Evolutionary conservation across 1,140 invertebrate species (phyloP).

Genomic region (Alviniconcha marisindica): DNA sequence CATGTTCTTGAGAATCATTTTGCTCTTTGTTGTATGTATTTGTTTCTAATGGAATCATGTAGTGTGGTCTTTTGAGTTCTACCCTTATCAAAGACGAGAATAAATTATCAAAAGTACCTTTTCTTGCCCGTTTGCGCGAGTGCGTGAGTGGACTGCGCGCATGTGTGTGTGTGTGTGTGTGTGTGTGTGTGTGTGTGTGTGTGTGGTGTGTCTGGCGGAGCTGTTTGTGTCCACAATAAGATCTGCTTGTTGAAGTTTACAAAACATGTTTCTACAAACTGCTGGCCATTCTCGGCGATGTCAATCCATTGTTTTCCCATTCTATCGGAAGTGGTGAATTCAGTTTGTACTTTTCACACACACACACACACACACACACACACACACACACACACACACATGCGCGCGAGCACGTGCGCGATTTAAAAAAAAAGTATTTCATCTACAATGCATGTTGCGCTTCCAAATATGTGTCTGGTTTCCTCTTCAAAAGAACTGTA

Average conservation of each 20-base stretch:
- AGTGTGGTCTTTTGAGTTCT: neutral
- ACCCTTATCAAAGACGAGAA: constrained; percentile 7
- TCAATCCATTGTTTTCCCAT: too few species aligned
- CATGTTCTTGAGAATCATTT: constrained; percentile 1
- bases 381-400: constrained; percentile 5
- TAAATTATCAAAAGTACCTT: neutral
- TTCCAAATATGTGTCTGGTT: too few species aligned
- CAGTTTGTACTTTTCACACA: too few species aligned
- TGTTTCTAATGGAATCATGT: neutral
- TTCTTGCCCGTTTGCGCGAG: neutral
- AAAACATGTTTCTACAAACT: too few species aligned
- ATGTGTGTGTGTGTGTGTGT: neutral
- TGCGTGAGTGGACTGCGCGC: neutral
- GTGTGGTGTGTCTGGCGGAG: neutral
- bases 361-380: neutral
- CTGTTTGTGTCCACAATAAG: too few species aligned
- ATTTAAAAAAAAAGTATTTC: neutral
- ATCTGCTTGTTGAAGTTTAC: too few species aligned
- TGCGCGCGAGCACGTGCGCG: neutral
- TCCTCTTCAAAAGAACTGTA: too few species aligned
- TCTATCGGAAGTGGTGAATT: too few species aligned
- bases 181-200: neutral
- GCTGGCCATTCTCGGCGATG: too few species aligned
- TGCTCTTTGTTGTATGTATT: neutral
- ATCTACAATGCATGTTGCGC: too few species aligned